Conservation (phyloP, 1,140 invertebrate genomes). For the Micrasema longulum region DNA sequence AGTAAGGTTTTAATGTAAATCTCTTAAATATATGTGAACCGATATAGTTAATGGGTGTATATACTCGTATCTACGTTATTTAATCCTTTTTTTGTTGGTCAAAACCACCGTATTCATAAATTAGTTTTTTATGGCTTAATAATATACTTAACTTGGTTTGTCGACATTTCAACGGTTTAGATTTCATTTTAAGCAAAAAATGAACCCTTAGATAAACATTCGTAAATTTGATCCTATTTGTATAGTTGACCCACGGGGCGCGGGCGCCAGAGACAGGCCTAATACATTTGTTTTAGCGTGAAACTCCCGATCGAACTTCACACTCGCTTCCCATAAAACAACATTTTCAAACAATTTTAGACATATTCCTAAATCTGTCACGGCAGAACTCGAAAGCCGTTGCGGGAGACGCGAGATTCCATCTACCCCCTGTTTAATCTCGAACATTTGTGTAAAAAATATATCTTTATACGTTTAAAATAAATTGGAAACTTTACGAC, state of each 20-base stretch:
- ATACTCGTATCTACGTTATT: too few species aligned
- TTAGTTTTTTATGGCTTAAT: too few species aligned
- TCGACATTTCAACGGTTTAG: too few species aligned
- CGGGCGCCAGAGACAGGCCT: neutral
- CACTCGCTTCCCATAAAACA: conserved; percentile 17
- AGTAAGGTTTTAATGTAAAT: too few species aligned
- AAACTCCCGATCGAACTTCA: neutral
- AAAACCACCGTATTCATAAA: too few species aligned
- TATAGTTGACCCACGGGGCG: neutral
- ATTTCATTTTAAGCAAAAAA: too few species aligned
- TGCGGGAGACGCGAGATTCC: conserved; percentile 42
- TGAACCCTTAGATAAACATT: too few species aligned
- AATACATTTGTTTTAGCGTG: conserved; percentile 12
- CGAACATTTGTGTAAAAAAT: conserved; percentile 46
- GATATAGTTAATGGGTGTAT: too few species aligned
- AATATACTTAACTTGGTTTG: too few species aligned
- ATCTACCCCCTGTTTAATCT: conserved; percentile 47
- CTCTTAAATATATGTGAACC: too few species aligned
- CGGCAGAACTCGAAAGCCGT: neutral
- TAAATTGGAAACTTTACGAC: conserved; percentile 54
- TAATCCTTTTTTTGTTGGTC: too few species aligned
- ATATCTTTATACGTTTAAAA: conserved; percentile 52
- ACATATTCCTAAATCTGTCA: conserved; percentile 6
- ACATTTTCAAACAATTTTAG: neutral
- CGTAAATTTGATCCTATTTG: conserved; percentile 20